Base-by-base conservation (phyloP, 2,113 vertebrate genomes). In the Podarcis muralis region DNA sequence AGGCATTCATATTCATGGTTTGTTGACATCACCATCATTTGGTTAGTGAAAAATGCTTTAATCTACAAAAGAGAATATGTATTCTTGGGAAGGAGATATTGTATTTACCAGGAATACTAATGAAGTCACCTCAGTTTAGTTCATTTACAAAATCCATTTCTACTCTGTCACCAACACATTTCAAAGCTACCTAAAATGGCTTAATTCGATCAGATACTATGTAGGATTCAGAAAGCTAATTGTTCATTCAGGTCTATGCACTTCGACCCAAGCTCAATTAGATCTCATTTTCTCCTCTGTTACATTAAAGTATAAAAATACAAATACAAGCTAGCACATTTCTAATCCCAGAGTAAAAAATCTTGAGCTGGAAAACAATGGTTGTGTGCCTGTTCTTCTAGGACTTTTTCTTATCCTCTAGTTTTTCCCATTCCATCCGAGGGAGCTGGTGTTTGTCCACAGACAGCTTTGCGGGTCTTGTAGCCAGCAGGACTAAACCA, bases 1-100 rank as follows among this genome's bases (percentile, higher is more conserved):
- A 91, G 92, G 92, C 96, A 97, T 97, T 97, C 90, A 96, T 97
- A 97, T 97, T 97, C 95, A 97, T 97, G 96, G 97, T 92, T 90
- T 93, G 91, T 94, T 97, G 97, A 97, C 97, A 96, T 90, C 90
- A 95, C 93, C 94, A 96, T 96, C 94, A 96, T 96, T 94, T 59
- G 94, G 92, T 57, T 94, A 88, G 69, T 90, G 87, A 93, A 95
- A 94, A 96, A 94, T 96, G 93, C 93, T 96, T 96, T 93, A 97
- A 96, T 95, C 96, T 95, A 88, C 92, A 91, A 87, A 94, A 89
- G 91, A 95, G 94, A 97, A 93, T 91, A 93, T 90, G 93, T 81
- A 88, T 93, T 86, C 92, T 92, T 90, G 89, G 92, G 87, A 94
- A 96, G 85, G 83, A 89, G 90, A 91, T 80, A 90, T 91, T 93